Evolutionary conservation across 2,113 vertebrate species (phyloP), one percentile per base, ranked within the genome.

Genomic region (Calyptommatus sinebrachiatus): DNA sequence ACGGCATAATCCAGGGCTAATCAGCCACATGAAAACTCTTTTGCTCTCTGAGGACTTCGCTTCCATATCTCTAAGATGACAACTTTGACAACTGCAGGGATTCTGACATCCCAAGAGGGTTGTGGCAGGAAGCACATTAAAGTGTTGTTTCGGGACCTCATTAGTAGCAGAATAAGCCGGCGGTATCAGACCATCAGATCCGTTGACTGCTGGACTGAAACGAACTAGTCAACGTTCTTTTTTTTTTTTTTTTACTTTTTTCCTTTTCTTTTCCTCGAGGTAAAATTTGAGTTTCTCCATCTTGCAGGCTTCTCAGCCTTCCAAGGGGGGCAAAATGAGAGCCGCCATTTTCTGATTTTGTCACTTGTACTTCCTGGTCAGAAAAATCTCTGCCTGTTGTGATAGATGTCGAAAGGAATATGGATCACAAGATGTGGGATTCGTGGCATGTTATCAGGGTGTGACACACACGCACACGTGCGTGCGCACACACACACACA

Each of bases 251-350:
- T 3, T 18, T 18, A n/a, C n/a, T 18, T 18, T 41, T 41, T 41
- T 14, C 8, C 4, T 12, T 14, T 3, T 18, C 5, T 18, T 22
- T 76, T 63, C 29, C 14, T 5, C 1, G 10, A 67, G 28, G 24
- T 48, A 41, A 65, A 1, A 74, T 73, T n/a, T 60, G 70, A 73
- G 1, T 14, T 11, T 72, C 6, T 11, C 45, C 67, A 3, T 80
- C 73, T 77, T 84, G 67, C 78, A 71, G 60, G 48, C 53, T 26
- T 81, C 71, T 2, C 68, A 75, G 73, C 18, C 24, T 22, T 73
- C 81, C 73, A 31, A 9, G 35, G 71, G 31, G 71, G 82, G 66
- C 53, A 26, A 60, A 81, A 79, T 53, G 77, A 4, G 80, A 73
- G 82, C 35, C 0, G 0, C n/a, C 53, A 26, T 76, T 87, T 84